These are phyloP conservation scores for Crypturellus tataupa DNA, from an alignment of 2,797 vertebrate genomes.

Conservation along the genomic window DNA sequence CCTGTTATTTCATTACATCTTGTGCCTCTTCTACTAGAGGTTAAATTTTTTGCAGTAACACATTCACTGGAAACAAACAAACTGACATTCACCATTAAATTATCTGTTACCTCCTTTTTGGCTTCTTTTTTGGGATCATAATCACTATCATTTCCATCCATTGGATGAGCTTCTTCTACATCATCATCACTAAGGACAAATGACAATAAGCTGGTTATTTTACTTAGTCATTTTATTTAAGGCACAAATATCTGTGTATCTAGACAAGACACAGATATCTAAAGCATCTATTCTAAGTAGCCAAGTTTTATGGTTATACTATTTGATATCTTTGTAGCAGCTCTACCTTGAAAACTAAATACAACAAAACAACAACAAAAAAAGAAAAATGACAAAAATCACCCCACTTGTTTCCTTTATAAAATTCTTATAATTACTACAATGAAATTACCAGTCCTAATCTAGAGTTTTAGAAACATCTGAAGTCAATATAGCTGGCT, in stretches of 20 bases:
- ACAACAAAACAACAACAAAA: background rate
- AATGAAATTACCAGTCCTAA: background rate
- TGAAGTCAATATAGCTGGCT: background rate
- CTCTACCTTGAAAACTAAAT: background rate
- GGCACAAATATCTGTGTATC: background rate
- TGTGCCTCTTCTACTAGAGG: background rate
- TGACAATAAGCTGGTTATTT: conserved; percentile 31
- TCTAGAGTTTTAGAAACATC: background rate
- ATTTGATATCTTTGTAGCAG: background rate
- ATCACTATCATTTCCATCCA: conserved; percentile 95
- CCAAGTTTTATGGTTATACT: background rate
- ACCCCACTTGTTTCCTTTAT: background rate
- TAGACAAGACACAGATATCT: background rate
- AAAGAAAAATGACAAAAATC: too few relatives aligned
- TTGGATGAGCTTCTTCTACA: conserved; percentile 91
- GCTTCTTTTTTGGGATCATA: conserved; percentile 97
- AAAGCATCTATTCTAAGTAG: background rate
- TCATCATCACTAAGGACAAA: conserved; percentile 91
- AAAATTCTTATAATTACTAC: background rate
- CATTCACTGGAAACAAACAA: conserved; percentile 42
- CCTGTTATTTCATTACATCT: background rate
- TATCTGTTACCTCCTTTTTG: conserved; percentile 93
- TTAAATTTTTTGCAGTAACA: background rate
- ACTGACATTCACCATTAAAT: conserved; percentile 30
- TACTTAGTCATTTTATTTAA: background rate